These are phyloP conservation scores for Dolomedes plantarius DNA, from an alignment of 2,888 invertebrate genomes.

Conservation along the genomic window DNA sequence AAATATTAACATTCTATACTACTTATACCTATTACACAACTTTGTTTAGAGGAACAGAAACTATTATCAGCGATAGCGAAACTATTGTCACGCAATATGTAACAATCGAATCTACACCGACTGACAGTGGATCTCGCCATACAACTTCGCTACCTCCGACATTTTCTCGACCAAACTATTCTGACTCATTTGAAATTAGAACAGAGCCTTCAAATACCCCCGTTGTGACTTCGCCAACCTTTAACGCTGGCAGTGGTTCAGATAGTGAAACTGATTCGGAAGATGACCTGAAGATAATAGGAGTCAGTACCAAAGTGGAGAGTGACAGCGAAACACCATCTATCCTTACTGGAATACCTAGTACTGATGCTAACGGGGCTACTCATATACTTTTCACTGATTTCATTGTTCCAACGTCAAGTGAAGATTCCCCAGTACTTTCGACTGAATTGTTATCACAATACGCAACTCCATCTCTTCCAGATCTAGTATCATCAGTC, in stretches of 20 bases:
- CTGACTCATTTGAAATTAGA: conserved; percentile 40
- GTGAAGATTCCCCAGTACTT: neutral
- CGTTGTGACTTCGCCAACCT: conserved; percentile 11
- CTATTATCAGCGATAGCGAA: conserved; percentile 71
- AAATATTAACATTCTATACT: conserved; percentile 80
- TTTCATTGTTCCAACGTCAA: conserved; percentile 63
- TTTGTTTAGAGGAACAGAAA: conserved; percentile 84
- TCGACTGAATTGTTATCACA: conserved; percentile 23
- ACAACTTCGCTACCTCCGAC: conserved; percentile 36
- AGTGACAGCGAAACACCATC: conserved; percentile 41
- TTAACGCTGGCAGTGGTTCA: neutral
- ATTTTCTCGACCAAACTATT: conserved; percentile 11
- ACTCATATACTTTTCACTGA: conserved; percentile 73
- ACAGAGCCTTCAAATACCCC: conserved; percentile 29
- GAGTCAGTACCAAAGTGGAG: conserved; percentile 51
- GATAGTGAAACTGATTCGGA: neutral
- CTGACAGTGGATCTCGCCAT: conserved; percentile 22
- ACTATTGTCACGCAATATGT: conserved; percentile 71
- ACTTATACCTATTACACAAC: conserved; percentile 88
- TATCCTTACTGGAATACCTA: conserved; percentile 69
- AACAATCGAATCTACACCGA: conserved; percentile 60
- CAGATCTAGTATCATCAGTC: neutral
- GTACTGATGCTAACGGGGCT: conserved; percentile 72
- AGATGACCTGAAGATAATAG: conserved; percentile 54
- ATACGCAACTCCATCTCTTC: conserved; percentile 40